Conservation (phyloP, 2,797 vertebrate genomes). For the Hydrocynus forskahlii region DNA sequence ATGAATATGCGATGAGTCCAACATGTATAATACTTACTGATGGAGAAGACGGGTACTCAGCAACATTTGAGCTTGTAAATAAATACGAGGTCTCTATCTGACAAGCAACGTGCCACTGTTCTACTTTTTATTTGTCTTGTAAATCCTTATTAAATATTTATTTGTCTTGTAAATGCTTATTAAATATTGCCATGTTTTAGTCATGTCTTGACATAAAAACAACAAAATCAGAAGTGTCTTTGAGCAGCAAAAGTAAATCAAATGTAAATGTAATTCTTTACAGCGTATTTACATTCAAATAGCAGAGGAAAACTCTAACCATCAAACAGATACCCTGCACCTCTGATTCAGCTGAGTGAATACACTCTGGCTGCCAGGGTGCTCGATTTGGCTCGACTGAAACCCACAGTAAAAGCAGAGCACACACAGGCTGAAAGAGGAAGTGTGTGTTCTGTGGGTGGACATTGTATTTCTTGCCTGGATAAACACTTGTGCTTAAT, state of each 20-base stretch:
- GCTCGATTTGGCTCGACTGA: not conserved
- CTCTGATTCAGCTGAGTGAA: conserved; percentile 1
- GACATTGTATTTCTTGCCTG: conserved; percentile 15
- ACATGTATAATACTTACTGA: too few relatives aligned
- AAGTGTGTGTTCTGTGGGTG: conserved; percentile 14
- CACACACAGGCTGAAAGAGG: conserved; percentile 1
- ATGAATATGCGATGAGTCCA: too few relatives aligned
- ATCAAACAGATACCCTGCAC: not conserved
- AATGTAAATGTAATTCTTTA: not conserved
- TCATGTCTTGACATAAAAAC: too few relatives aligned
- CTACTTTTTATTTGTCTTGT: too few relatives aligned
- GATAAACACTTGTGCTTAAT: conserved; percentile 27
- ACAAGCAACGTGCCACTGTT: too few relatives aligned
- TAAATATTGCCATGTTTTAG: too few relatives aligned
- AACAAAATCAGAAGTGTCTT: not conserved
- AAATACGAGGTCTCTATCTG: too few relatives aligned
- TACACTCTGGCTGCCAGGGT: not conserved
- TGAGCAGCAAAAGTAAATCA: not conserved
- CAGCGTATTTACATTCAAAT: not conserved
- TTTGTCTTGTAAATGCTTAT: too few relatives aligned
- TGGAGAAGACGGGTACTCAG: too few relatives aligned
- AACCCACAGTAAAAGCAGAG: conserved; percentile 11
- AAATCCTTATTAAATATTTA: too few relatives aligned
- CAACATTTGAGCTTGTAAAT: too few relatives aligned
- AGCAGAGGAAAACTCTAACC: not conserved